Base-by-base conservation (phyloP, 2,113 vertebrate genomes). In the Cricetomys ansorgei region DNA sequence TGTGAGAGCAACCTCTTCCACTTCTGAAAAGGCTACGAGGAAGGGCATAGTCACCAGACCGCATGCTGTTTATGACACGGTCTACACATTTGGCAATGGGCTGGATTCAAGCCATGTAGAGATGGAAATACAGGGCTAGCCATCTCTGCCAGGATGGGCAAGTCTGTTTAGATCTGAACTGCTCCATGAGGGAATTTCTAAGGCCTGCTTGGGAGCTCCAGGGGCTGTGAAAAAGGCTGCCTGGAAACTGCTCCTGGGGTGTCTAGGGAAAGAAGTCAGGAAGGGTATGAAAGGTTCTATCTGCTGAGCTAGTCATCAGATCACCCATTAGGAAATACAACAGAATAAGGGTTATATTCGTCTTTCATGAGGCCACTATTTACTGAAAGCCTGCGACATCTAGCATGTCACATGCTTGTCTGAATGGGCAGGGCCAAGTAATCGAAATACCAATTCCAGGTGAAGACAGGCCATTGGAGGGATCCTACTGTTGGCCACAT, bases 1-100 rank as follows among this genome's bases (percentile, higher is more conserved):
- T 79, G 69, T 48, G 64, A 67, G 83, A 95, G 84, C 67, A 73
- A 57, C 73, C 11, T 25, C 64, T 53, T 40, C 88, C 67, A 34
- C 55, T 94, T 88, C 80, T 43, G 72, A 72, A 88, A 84, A 93
- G n/a, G 77, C 40, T 53, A 21, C 16, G 25, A 94, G 55, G 79
- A 62, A 93, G 48, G 88, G 57, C 31, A 19, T 4, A 62, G 64
- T 59, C 75, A 37, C 73, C n/a, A 15, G 92, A 23, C 34, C 23
- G 48, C 1, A 17, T 1, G 34, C 40, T 29, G 29, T 70, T 69
- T 43, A 92, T 21, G 53, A n/a, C 13, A 21, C n/a, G 16, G 27
- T 53, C 88, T 48, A 50, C 5, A 59, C 3, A 79, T 79, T 79
- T 43, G 29, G 53, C n/a, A 65, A 43, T 10, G 21, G 86, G 70